Percentiles rank a stretch among this genome's conserved stretches.
phyloP scores from a whole-genome alignment of 1,140 invertebrate genomes.

The Olivierus martensii region DNA sequence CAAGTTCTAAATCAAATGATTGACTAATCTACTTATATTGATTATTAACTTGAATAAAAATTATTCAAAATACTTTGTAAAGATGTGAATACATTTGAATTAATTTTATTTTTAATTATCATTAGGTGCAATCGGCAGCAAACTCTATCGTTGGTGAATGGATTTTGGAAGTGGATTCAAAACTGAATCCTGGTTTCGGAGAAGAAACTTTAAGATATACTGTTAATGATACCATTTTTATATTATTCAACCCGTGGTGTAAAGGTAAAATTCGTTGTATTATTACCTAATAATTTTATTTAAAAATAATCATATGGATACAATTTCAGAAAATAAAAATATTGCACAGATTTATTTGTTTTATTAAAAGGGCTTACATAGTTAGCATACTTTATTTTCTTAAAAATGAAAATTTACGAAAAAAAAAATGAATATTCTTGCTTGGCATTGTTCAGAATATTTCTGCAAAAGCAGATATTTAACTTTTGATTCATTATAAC shows the following conservation, averaged over 20 bases:
- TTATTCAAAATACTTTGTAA: not conserved
- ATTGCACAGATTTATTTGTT: too few species aligned
- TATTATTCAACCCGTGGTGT: conserved; percentile 64
- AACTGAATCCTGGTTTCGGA: conserved; percentile 39
- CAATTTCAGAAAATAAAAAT: too few species aligned
- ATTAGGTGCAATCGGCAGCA: conserved; percentile 53
- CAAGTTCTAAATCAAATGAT: conserved; percentile 2
- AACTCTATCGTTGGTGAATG: conserved; percentile 69
- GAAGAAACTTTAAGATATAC: conserved; percentile 34
- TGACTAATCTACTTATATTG: not conserved
- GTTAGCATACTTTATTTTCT: too few species aligned
- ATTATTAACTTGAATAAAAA: not conserved
- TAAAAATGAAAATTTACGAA: too few species aligned
- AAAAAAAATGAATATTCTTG: too few species aligned
- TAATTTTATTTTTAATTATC: not conserved
- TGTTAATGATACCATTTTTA: conserved; percentile 35
- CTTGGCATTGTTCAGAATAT: too few species aligned
- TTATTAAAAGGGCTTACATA: too few species aligned
- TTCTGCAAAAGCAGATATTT: too few species aligned
- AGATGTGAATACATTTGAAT: too few species aligned
- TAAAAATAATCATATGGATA: not conserved
- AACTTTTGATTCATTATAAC: too few species aligned
- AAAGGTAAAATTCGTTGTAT: conserved; percentile 24
- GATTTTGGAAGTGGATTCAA: conserved; percentile 72
- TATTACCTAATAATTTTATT: not conserved